Conservation (phyloP, 2,797 vertebrate species). For the Ctenochaetus hawaiiensis region DNA sequence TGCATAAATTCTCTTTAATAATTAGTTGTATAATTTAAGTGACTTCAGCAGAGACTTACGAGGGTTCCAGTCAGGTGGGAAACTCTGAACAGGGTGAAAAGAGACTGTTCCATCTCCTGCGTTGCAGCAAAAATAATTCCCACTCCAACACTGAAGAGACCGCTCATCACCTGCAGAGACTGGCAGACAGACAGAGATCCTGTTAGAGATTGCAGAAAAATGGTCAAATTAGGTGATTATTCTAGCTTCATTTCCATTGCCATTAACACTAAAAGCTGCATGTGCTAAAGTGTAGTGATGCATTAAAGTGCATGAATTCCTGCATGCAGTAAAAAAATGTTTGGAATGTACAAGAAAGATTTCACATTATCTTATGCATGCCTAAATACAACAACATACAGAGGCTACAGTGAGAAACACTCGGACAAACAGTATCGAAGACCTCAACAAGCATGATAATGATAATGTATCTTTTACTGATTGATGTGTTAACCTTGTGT, state of each 20-base stretch:
- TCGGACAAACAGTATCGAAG: no score
- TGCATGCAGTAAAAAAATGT: not conserved
- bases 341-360: not conserved
- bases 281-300: not conserved
- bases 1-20: not conserved
- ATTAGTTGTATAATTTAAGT: not conserved
- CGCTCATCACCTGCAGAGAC: constrained; percentile 80
- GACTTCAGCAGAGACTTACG: constrained; percentile 61
- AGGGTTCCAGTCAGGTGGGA: constrained; percentile 78
- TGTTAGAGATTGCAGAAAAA: not conserved
- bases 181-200: constrained; percentile 33
- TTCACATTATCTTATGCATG: not conserved
- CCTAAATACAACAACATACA: not conserved
- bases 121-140: constrained; percentile 75
- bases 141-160: constrained; percentile 80
- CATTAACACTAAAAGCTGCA: not conserved
- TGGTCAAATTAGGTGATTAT: not conserved
- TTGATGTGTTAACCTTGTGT: not conserved
- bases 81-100: constrained; percentile 78
- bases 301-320: not conserved
- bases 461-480: not conserved
- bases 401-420: not conserved
- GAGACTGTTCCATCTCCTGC: rapidly evolving
- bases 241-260: not conserved
- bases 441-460: not conserved